Evolutionary conservation across 1,140 invertebrate species (phyloP).

Genomic region (Lordiphosa stackelbergi): DNA sequence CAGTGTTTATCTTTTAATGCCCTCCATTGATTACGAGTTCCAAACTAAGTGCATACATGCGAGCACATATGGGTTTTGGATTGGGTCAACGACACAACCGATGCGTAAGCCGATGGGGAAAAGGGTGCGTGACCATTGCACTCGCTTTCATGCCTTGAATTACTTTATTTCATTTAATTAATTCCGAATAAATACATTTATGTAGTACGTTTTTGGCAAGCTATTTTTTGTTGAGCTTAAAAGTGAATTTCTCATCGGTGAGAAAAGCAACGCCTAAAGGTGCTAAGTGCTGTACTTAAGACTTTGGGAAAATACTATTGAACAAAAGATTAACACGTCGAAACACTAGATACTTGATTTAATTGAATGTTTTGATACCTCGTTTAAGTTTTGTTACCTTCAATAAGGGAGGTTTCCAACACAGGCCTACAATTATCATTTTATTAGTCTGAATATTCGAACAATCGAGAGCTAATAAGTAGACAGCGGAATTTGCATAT

Average conservation of each 20-base stretch:
- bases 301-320: too few relatives aligned
- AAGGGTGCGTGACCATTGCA: conserved; percentile 39
- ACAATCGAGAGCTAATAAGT: too few relatives aligned
- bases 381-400: too few relatives aligned
- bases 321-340: too few relatives aligned
- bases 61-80: conserved; percentile 6
- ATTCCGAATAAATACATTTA: conserved; percentile 1
- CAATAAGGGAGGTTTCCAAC: too few relatives aligned
- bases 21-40: conserved; percentile 19
- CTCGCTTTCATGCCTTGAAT: conserved; percentile 6
- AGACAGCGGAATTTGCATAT: too few relatives aligned
- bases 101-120: neutral
- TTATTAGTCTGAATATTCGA: too few relatives aligned
- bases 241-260: neutral
- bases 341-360: too few relatives aligned
- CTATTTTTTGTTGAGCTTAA: neutral
- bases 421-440: too few relatives aligned
- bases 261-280: neutral
- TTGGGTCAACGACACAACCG: neutral
- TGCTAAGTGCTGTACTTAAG: neutral
- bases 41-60: conserved; percentile 14
- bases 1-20: conserved; percentile 12
- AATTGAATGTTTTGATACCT: too few relatives aligned
- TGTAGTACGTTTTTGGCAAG: conserved; percentile 2
- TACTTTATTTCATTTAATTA: conserved; percentile 2